Evolutionary conservation across 2,888 invertebrate species (phyloP), one percentile per base, ranked within the genome.

Genomic region (Drosophila neutralis): DNA sequence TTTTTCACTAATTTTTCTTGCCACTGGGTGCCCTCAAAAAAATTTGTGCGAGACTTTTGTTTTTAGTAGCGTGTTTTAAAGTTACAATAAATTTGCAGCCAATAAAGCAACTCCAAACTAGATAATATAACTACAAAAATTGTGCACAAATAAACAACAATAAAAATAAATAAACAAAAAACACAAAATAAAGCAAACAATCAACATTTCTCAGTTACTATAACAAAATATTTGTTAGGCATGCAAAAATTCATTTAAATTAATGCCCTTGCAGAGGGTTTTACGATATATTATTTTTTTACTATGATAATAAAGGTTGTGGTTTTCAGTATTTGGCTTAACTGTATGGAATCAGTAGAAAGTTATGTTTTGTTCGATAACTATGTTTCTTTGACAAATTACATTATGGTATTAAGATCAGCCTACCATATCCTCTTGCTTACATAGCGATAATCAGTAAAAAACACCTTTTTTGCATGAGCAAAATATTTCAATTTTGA

Each of bases 61-160:
- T 67, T 71, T 81, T 86, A 83, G 76, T 83, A 69, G 76, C 76
- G 76, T 76, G 78, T 52, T 56, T 75, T 65, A 69, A 51, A 68
- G 54, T 70, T 65, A 79, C 69, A 51, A 57, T 48, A 51, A 71
- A 68, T 72, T 78, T 78, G 71, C 67, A 68, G 70, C 76, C 78
- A 76, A 75, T 80, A 72, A 78, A 73, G 70, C 71, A 70, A 8
- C 70, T 72, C 52, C 52, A 76, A 74, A 64, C 69, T 68, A 75
- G 21, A 61, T 69, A 79, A 73, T 36, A 76, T 31, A 71, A 72
- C 61, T 72, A 71, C 71, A 38, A 49, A 54, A 54, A 40, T 62
- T 52, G 82, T 82, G 87, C 78, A 73, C 52, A 71, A 63, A 35
- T 57, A 48, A 62, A 58, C 52, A 24, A 38, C 21, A 68, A 42